phyloP scores from a whole-genome alignment of 2,888 invertebrate genomes.

The Nomada fabriciana region DNA sequence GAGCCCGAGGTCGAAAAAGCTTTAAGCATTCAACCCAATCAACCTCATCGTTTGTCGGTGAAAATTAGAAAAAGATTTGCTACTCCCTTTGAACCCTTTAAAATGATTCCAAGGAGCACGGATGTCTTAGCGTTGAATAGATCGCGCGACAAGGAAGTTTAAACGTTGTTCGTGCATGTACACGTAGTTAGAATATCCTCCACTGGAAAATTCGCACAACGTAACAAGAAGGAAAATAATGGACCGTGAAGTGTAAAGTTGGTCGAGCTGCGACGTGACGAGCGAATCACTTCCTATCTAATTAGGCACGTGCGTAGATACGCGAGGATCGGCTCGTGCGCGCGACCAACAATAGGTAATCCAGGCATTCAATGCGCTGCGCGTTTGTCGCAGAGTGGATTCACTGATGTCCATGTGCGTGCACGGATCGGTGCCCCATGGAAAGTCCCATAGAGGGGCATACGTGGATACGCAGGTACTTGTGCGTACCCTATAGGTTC shows the following conservation, averaged over 20 bases:
- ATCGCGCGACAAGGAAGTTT: neutral
- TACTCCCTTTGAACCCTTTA: neutral
- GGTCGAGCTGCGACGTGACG: slow-evolving; percentile 43
- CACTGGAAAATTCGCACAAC: neutral
- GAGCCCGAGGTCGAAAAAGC: slow-evolving; percentile 67
- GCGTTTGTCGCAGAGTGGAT: slow-evolving; percentile 74
- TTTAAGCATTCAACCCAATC: slow-evolving; percentile 62
- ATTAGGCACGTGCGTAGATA: slow-evolving; percentile 69
- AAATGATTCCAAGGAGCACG: neutral
- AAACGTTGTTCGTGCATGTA: neutral
- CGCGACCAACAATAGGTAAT: slow-evolving; percentile 77
- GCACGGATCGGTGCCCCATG: slow-evolving; percentile 57
- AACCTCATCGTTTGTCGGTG: slow-evolving; percentile 32
- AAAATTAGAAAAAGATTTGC: slow-evolving; percentile 47
- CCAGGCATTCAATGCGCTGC: slow-evolving; percentile 73
- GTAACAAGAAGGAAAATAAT: slow-evolving; percentile 36
- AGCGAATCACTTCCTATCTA: slow-evolving; percentile 67
- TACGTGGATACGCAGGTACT: slow-evolving; percentile 63
- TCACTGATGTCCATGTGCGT: slow-evolving; percentile 61
- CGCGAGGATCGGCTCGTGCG: slow-evolving; percentile 57
- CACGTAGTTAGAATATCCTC: neutral
- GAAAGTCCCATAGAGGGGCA: slow-evolving; percentile 20
- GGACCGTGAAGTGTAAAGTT: slow-evolving; percentile 25
- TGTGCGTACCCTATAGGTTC: slow-evolving; percentile 56
- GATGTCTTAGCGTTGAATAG: neutral